phyloP scores from a whole-genome alignment of 2,113 vertebrate genomes.

The Aegithalos caudatus region DNA sequence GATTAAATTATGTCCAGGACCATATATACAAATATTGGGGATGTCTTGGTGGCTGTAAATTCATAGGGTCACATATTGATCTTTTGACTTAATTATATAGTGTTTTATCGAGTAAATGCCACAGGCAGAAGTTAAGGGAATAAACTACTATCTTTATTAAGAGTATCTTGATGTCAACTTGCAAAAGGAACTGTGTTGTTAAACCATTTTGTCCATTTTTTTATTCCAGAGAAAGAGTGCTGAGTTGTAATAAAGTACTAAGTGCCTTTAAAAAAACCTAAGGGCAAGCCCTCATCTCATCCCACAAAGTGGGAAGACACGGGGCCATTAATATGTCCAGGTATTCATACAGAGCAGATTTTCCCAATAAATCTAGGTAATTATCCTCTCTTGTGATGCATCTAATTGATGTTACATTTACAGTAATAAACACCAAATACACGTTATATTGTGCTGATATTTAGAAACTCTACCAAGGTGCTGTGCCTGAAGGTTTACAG shows the following conservation, averaged over 20 bases:
- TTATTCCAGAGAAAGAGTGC: neutral
- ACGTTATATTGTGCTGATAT: neutral
- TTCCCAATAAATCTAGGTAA: neutral
- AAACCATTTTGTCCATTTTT: neutral
- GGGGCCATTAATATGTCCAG: neutral
- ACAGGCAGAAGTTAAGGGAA: neutral
- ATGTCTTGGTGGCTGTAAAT: neutral
- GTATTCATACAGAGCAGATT: neutral
- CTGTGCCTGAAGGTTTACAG: neutral
- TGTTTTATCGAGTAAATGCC: neutral
- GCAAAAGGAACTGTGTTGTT: neutral
- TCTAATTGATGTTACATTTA: neutral
- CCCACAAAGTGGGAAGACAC: neutral
- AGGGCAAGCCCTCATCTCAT: neutral
- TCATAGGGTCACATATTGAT: slow-evolving; percentile 1
- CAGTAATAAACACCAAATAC: neutral
- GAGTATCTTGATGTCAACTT: neutral
- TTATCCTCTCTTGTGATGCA: neutral
- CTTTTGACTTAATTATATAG: neutral
- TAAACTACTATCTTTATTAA: neutral
- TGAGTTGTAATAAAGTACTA: neutral
- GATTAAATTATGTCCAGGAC: neutral
- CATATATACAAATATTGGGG: neutral
- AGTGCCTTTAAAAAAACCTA: neutral
- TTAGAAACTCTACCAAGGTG: neutral